These are phyloP conservation scores for Belgica antarctica DNA, from an alignment of 2,888 invertebrate genomes.

Conservation along the genomic window DNA sequence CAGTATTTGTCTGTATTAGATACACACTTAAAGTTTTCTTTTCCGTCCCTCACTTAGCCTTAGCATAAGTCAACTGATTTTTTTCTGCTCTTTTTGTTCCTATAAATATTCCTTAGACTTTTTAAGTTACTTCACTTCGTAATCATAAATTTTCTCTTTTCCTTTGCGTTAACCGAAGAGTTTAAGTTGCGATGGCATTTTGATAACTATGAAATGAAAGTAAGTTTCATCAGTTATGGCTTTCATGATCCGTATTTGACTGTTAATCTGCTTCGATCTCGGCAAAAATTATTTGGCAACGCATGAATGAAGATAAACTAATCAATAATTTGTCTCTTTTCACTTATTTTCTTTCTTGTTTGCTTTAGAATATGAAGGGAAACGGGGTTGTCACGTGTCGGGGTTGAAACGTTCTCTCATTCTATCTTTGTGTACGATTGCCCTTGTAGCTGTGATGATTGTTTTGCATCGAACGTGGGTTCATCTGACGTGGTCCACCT, in stretches of 20 bases:
- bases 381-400: neutral
- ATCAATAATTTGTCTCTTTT: neutral
- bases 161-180: neutral
- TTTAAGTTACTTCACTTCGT: conserved; percentile 9
- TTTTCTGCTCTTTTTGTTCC: conserved; percentile 20
- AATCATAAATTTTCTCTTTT: neutral
- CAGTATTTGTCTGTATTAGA: conserved; percentile 35
- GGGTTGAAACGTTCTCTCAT: neutral
- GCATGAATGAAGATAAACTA: conserved; percentile 10
- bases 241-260: too few relatives aligned
- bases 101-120: conserved; percentile 32
- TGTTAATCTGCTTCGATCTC: neutral
- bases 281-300: conserved; percentile 18
- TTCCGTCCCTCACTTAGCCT: too few relatives aligned
- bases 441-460: conserved; percentile 40
- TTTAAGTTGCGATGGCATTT: neutral
- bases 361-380: conserved; percentile 6
- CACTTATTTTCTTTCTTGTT: neutral
- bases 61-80: conserved; percentile 41
- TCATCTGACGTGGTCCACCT: conserved; percentile 40
- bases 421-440: conserved; percentile 40
- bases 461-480: conserved; percentile 37
- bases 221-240: neutral
- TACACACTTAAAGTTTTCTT: conserved; percentile 36
- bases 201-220: neutral